Base-by-base conservation (phyloP, 2,888 invertebrate species). In the Caenorhabditis sp. region DNA sequence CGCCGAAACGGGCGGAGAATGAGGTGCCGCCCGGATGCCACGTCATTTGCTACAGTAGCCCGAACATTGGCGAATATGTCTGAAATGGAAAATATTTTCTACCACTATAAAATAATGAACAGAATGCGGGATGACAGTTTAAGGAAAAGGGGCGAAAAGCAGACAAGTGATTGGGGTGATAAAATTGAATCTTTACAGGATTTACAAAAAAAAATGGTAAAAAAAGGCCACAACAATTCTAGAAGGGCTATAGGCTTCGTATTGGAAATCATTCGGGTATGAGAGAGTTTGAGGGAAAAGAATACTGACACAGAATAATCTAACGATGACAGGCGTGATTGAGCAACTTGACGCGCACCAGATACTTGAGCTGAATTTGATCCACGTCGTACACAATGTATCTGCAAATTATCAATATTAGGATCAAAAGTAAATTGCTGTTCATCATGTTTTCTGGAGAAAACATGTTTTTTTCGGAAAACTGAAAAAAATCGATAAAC, bases 331-430 rank as follows among this genome's bases (percentile, higher is more conserved):
- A 35, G n/a, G 68, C 68, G n/a, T n/a, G n/a, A n/a, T 58, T 43
- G 15, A 35, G 32, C 52, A 58, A 26, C 13, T 56, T 56, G 52
- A 94, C 92, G 89, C 94, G 93, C 77, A 97, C 89, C 86, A 98
- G 91, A 89, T 98, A 98, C 88, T 94, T 93, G 76, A 95, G 93
- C 85, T 95, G 94, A 35, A 97, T 94, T 91, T 98, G 98, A 11
- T 95, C 95, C 37, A 94, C 93, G 90, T 98, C 96, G 90, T 99
- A 99, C 0, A 99, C 96, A 90, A 99, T 91, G 83, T 89, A 91
- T 88, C 91, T 91, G 80, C 35, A 35, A 35, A 35, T 35, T 35
- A 13, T 35, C 9, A 30, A 30, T n/a, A n/a, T 30, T 30, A 30
- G 9, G 2, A 35, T 3, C 3, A 30, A 43, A 39, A 7, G 24